These are phyloP conservation scores for Lasioglossum figueresi DNA, from an alignment of 2,888 invertebrate species.

Conservation along the genomic window DNA sequence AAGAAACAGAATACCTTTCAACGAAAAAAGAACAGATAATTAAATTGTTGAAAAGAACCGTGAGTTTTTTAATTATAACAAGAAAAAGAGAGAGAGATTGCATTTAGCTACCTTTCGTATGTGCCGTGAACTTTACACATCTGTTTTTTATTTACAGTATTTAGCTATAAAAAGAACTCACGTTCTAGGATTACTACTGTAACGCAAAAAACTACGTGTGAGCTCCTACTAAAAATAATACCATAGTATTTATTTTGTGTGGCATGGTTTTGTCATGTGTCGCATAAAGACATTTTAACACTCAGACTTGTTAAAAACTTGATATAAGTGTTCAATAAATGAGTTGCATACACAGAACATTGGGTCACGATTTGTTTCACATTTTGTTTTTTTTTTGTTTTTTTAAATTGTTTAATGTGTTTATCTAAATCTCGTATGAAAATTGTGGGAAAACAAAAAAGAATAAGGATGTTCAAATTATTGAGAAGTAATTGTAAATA, in stretches of 20 bases:
- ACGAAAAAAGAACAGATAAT: constrained; percentile 38
- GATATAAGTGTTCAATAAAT: constrained; percentile 56
- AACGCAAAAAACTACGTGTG: constrained; percentile 32
- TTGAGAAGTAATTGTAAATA: not conserved
- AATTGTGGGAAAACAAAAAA: not conserved
- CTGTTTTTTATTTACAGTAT: constrained; percentile 31
- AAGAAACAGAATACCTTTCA: constrained; percentile 50
- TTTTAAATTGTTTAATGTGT: not conserved
- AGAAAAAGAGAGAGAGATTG: constrained; percentile 12
- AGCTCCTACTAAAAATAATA: constrained; percentile 41
- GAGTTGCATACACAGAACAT: constrained; percentile 29
- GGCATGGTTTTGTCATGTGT: constrained; percentile 22
- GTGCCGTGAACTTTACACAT: constrained; percentile 21
- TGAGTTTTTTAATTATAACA: constrained; percentile 43
- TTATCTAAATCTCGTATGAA: not conserved
- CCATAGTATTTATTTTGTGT: constrained; percentile 41
- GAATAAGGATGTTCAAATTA: constrained; percentile 5
- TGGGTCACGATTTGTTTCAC: constrained; percentile 34
- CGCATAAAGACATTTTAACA: constrained; percentile 37
- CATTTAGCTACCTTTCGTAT: constrained; percentile 32
- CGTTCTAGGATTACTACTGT: constrained; percentile 45
- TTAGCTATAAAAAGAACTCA: constrained; percentile 43
- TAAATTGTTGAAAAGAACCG: constrained; percentile 44
- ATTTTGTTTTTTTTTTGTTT: constrained; percentile 37
- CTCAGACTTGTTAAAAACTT: constrained; percentile 52